Evolutionary conservation across 2,888 invertebrate genomes (phyloP).

Genomic region (Conistra vaccinii): DNA sequence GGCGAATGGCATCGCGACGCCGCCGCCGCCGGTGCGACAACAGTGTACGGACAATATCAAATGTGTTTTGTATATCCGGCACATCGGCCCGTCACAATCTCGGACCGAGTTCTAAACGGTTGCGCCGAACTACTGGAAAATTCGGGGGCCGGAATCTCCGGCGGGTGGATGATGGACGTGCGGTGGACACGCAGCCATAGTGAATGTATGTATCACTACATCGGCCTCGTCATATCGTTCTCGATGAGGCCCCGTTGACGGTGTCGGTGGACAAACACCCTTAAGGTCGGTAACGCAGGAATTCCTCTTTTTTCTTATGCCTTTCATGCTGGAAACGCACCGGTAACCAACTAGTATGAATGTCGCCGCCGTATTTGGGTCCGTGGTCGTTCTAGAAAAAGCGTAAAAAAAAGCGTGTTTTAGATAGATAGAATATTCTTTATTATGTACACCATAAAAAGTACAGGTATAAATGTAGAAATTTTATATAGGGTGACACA

Average conservation of each 20-base stretch:
- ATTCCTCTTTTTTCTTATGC: neutral
- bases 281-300: neutral
- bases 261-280: too few relatives aligned
- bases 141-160: neutral
- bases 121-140: neutral
- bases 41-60: neutral
- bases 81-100: neutral
- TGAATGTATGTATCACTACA: too few relatives aligned
- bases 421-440: too few relatives aligned
- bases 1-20: neutral
- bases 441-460: too few relatives aligned
- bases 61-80: neutral
- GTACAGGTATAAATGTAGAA: too few relatives aligned
- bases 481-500: too few relatives aligned
- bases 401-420: too few relatives aligned
- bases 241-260: too few relatives aligned
- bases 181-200: too few relatives aligned
- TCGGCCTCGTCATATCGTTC: neutral
- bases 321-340: neutral
- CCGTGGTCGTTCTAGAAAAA: neutral
- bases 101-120: neutral
- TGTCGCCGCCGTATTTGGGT: neutral
- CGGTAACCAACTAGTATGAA: neutral
- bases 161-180: too few relatives aligned
- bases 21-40: too few relatives aligned